Percentiles rank a stretch among this genome's conserved stretches.
These are phyloP conservation scores for Lophotriccus pileatus DNA, from an alignment of 2,797 vertebrate species.

Conservation along the genomic window DNA sequence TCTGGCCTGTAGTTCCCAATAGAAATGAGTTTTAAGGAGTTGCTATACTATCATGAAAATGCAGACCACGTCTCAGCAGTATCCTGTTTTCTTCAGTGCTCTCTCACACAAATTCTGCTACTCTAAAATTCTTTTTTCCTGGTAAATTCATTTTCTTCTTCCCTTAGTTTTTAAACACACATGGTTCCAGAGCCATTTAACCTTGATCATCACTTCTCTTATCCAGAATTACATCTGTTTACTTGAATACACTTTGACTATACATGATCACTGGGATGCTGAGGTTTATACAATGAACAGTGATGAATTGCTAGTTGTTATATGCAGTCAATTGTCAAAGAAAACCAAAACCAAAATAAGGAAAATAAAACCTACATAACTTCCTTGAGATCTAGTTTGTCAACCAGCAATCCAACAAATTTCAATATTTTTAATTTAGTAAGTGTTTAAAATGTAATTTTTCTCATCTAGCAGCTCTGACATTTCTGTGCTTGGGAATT, in stretches of 20 bases:
- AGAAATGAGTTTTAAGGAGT: not conserved
- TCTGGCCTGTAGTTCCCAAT: not conserved
- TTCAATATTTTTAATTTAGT: not conserved
- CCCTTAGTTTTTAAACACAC: not conserved
- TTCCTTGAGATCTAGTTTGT: not conserved
- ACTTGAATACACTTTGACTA: not conserved
- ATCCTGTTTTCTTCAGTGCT: not conserved
- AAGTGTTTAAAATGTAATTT: not conserved
- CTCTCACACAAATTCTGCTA: not conserved
- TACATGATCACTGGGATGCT: not conserved
- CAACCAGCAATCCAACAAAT: not conserved
- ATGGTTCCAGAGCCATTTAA: not conserved
- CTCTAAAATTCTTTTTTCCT: not conserved
- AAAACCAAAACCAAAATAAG: not conserved
- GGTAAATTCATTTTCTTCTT: not conserved
- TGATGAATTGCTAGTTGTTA: not conserved
- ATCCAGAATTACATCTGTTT: not conserved
- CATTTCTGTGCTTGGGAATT: not conserved
- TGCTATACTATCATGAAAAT: not conserved
- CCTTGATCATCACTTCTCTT: not conserved
- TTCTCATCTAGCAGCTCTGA: not conserved
- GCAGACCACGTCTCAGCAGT: not conserved
- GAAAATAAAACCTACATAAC: not conserved
- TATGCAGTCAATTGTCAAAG: not conserved
- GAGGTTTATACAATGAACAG: not conserved